Base-by-base conservation (phyloP, 2,113 vertebrate genomes). In the Pyrgilauda ruficollis region DNA sequence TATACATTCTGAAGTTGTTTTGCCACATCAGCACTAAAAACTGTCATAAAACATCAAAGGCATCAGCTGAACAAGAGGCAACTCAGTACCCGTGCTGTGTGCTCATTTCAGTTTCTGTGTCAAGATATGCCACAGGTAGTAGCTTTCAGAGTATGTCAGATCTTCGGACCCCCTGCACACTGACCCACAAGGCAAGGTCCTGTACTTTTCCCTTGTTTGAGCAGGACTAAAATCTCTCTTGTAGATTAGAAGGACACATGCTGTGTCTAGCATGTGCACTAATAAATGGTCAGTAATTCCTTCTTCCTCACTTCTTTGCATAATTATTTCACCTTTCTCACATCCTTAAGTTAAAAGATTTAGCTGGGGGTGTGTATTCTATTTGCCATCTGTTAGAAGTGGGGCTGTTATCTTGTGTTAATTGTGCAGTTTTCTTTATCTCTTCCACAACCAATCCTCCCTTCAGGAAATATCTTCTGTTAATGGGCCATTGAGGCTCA, bases 1-100 rank as follows among this genome's bases (percentile, higher is more conserved):
- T 93, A n/a, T 37, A 66, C 53, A 64, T 86, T 94, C 72, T 74
- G 75, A 70, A 31, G 55, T 27, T 70, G 63, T 92, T 96, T 88
- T 86, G 87, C 81, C 4, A 16, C 73, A 88, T 96, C 93, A 90
- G 80, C 80, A 39, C 73, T 93, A 53, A 82, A 91, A 95, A 35
- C 28, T 85, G 72, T 58, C 56, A 44, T 37, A 55, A 92, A 84
- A 77, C 62, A 72, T 90, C 75, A 88, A 95, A 96, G 82, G 37
- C 28, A 43, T 67, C 64, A 92, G 47, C 61, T 74, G 52, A 86
- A 91, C 77, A 91, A 56, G 15, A 82, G 31, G 12, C 28, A 89
- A 13, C n/a, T 52, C 6, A 1, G 33, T 30, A 18, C 27, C 11
- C 2, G 0, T 61, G 80, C 50, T 68, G 7, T 31, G 13, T 78